These are phyloP conservation scores for Sipunculus nudus DNA, from an alignment of 2,888 invertebrate species.

Conservation along the genomic window DNA sequence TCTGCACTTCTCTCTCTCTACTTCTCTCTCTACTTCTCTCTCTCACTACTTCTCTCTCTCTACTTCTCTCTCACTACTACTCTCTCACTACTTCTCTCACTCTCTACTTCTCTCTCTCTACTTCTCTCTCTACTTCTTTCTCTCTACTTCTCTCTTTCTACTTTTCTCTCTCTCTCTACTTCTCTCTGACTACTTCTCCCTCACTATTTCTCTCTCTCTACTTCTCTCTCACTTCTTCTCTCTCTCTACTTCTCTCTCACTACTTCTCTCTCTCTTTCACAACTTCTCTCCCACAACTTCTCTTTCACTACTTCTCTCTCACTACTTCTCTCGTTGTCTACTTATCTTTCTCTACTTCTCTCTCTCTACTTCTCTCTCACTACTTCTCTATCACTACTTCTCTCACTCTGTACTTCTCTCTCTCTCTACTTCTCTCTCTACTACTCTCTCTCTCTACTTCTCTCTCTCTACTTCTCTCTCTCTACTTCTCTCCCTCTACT, in stretches of 20 bases:
- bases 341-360: constrained; percentile 6
- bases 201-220: constrained; percentile 17
- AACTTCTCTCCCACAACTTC: constrained; percentile 13
- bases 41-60: too few species aligned
- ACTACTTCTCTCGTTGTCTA: constrained; percentile 10
- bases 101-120: too few species aligned
- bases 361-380: constrained; percentile 3
- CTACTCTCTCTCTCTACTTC: constrained; percentile 10
- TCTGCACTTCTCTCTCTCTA: too few species aligned
- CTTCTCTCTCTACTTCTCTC: too few species aligned
- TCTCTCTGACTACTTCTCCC: constrained; percentile 3
- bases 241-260: constrained; percentile 18
- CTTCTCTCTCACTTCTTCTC: constrained; percentile 11
- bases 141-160: constrained; percentile 9
- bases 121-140: constrained; percentile 12
- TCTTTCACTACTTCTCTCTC: constrained; percentile 11
- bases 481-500: constrained; percentile 16
- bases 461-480: constrained; percentile 15
- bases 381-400: background rate
- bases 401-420: constrained; percentile 17
- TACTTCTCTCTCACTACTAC: too few species aligned
- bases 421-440: constrained; percentile 11
- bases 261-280: constrained; percentile 14
- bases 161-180: constrained; percentile 1
- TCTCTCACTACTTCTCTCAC: too few species aligned